Percentiles rank a stretch among this genome's conserved stretches.
Evolutionary conservation across 2,113 vertebrate genomes (phyloP).

Genomic region (Microcebus lehilahytsara): DNA sequence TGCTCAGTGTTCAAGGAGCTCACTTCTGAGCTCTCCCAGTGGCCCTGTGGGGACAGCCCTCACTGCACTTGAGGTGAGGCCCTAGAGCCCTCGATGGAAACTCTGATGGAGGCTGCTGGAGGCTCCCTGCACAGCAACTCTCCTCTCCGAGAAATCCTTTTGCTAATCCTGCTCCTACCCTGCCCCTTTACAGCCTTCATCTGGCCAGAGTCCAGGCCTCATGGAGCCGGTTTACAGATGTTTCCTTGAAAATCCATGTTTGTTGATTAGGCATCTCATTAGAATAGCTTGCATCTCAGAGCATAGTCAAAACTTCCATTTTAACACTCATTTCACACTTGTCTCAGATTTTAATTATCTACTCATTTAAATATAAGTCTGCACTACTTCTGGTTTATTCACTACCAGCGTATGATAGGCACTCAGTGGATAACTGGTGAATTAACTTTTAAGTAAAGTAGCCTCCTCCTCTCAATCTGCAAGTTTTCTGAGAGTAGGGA

Average conservation of each 20-base stretch:
- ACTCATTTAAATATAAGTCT: background rate
- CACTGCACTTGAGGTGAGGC: background rate
- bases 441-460: background rate
- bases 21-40: background rate
- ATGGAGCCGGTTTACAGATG: background rate
- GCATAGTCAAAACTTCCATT: background rate
- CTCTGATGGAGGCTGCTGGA: background rate
- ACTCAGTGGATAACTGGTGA: background rate
- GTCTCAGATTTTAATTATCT: background rate
- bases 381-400: background rate
- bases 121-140: background rate
- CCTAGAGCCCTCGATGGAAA: background rate
- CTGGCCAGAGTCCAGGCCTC: background rate
- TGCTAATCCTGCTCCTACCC: background rate
- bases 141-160: background rate
- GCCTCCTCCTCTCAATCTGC: background rate
- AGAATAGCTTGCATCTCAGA: background rate
- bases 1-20: background rate
- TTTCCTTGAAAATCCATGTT: background rate
- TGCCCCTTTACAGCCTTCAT: background rate
- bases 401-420: background rate
- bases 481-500: background rate
- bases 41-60: background rate
- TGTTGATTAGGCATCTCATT: background rate
- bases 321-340: background rate